Evolutionary conservation across 2,797 vertebrate species (phyloP).

Genomic region (Oophaga sylvatica): DNA sequence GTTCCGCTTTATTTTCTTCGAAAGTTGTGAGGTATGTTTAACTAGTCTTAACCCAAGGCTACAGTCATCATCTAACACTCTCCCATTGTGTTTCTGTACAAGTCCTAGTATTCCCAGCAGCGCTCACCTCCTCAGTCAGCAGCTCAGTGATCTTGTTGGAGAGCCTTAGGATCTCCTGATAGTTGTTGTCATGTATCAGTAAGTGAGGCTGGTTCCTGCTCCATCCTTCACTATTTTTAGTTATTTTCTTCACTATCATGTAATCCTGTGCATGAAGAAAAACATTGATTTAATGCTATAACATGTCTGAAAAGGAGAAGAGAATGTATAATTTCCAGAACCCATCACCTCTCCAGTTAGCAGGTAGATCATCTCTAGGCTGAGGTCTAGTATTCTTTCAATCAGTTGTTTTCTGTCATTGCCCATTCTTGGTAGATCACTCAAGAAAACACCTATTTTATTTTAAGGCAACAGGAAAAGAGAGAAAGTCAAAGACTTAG

Average conservation of each 20-base stretch:
- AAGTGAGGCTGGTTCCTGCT: background rate
- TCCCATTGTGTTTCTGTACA: background rate
- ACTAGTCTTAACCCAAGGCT: too few species aligned
- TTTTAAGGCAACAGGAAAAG: too few species aligned
- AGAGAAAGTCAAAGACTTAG: too few species aligned
- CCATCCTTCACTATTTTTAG: background rate
- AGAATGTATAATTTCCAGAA: background rate
- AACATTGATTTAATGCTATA: background rate
- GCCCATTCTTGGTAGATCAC: background rate
- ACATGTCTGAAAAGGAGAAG: too few species aligned
- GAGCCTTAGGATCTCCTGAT: background rate
- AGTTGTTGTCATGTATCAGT: background rate
- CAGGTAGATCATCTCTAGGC: slow-evolving; percentile 24
- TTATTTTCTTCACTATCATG: background rate
- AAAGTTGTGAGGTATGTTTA: too few species aligned
- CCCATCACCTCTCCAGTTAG: slow-evolving; percentile 25
- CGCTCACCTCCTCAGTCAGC: too few species aligned
- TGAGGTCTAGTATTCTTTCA: slow-evolving; percentile 15
- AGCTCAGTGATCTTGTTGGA: too few species aligned
- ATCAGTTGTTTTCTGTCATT: background rate
- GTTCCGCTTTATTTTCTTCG: too few species aligned
- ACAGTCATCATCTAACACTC: background rate
- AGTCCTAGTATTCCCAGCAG: too few species aligned
- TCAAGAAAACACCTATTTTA: background rate
- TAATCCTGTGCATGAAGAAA: background rate